Base-by-base conservation (phyloP, 2,888 invertebrate species). In the Asteroscopus sphinx region DNA sequence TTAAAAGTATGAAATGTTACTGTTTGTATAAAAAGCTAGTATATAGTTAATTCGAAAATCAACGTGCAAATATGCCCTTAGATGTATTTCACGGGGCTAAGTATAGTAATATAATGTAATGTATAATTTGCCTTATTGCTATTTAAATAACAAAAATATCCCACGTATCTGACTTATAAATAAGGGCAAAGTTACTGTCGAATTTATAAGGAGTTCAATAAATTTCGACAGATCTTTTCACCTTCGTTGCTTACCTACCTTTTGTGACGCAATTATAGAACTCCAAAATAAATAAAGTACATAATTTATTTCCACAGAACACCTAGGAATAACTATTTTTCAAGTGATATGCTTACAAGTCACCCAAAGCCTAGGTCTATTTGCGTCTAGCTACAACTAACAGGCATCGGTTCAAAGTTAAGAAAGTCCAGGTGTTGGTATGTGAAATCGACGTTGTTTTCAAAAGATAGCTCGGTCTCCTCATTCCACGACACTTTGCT, bases 371-470 rank as follows among this genome's bases (percentile, higher is more conserved):
- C 60, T 61, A 61, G 42, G 25, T 58, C 59, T 59, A 68, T 55
- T 33, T 48, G 39, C 51, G 41, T 75, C 64, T 57, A 46, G 47
- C 73, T 67, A 74, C 64, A 74, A 91, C 91, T 92, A 92, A 94
- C 94, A 81, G 93, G 91, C 80, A 88, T 77, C 7, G 92, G 88
- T 73, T 93, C 86, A 81, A 91, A 93, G 76, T 91, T 89, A 71
- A 85, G 56, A 63, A 87, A 90, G 74, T 94, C 93, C 89, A 92
- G 55, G 64, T 92, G 89, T 39, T 89, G 89, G 71, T 90, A 92
- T 1, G 82, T 73, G 63, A 83, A 82, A 62, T 84, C 82, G 45
- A 69, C 74, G 55, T 76, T 69, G 46, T 82, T 75, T 45, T 58
- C 65, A 39, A 80, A 82, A 45, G 77, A 49, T n/a, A 75, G 32